These are phyloP conservation scores for Gastrophryne carolinensis DNA, from an alignment of 2,797 vertebrate genomes.

Conservation along the genomic window DNA sequence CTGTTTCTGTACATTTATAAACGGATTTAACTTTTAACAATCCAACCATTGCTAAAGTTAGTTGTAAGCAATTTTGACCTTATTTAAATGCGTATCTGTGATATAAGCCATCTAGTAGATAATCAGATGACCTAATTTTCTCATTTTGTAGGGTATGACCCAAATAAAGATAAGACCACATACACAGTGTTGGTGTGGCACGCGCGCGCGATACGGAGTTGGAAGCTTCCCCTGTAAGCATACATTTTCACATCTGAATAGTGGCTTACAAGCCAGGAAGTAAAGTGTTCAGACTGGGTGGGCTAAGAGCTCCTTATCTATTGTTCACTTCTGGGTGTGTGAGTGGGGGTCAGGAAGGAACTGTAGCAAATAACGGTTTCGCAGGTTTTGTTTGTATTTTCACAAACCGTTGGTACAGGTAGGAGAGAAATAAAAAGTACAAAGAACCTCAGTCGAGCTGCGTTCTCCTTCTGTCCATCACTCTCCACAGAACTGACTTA, in stretches of 20 bases:
- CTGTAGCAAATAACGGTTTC: slow-evolving; percentile 5
- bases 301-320: slow-evolving; percentile 25
- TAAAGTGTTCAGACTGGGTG: slow-evolving; percentile 37
- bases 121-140: not conserved
- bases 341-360: slow-evolving; percentile 38
- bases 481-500: slow-evolving; percentile 29
- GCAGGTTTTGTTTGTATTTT: not conserved
- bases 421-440: slow-evolving; percentile 13
- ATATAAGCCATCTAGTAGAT: no score
- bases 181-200: not conserved
- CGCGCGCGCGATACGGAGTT: not conserved
- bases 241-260: not conserved
- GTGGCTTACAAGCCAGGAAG: slow-evolving; percentile 15
- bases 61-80: no score
- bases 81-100: no score
- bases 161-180: not conserved
- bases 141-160: not conserved
- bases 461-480: slow-evolving; percentile 16
- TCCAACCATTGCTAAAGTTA: no score
- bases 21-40: no score
- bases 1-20: no score
- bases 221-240: not conserved
- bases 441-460: not conserved
- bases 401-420: slow-evolving; percentile 21
- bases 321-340: slow-evolving; percentile 8